A percentile compares a stretch with the other conserved stretches of the same genome.
Conservation (phyloP, 2,888 invertebrate genomes). For the Cactoblastis cactorum region DNA sequence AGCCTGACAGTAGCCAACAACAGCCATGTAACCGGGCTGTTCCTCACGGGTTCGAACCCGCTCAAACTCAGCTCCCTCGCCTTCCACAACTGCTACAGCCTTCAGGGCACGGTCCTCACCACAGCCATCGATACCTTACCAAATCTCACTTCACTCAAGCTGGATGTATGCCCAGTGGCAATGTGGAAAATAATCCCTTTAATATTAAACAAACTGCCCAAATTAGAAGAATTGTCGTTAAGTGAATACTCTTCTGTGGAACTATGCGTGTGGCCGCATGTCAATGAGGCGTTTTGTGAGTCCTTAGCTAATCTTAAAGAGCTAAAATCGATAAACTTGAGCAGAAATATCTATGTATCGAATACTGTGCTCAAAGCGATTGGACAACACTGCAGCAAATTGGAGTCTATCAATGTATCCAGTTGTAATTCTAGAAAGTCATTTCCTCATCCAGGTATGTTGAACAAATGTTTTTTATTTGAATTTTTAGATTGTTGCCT, state of each 20-base stretch:
- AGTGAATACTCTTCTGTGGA: slow-evolving; percentile 56
- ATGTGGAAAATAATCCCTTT: slow-evolving; percentile 63
- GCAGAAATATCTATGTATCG: slow-evolving; percentile 66
- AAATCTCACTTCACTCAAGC: slow-evolving; percentile 46
- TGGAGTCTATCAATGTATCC: slow-evolving; percentile 67
- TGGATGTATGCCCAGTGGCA: slow-evolving; percentile 56
- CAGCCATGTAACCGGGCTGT: slow-evolving; percentile 63
- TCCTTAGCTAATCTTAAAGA: slow-evolving; percentile 58
- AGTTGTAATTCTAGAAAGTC: slow-evolving; percentile 55
- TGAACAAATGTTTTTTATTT: too few relatives aligned
- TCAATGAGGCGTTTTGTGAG: slow-evolving; percentile 53
- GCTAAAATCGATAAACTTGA: slow-evolving; percentile 64
- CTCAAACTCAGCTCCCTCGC: slow-evolving; percentile 46
- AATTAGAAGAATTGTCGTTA: slow-evolving; percentile 56
- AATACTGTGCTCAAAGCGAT: slow-evolving; percentile 74
- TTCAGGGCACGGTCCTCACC: slow-evolving; percentile 59
- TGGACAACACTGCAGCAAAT: slow-evolving; percentile 60
- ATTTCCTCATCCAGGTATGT: slow-evolving; percentile 43
- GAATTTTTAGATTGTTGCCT: background rate
- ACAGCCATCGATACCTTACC: slow-evolving; percentile 52
- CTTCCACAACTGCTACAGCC: slow-evolving; percentile 66
- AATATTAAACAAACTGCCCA: slow-evolving; percentile 54
- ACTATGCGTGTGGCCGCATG: slow-evolving; percentile 31
- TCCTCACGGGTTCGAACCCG: slow-evolving; percentile 52
- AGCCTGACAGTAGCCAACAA: slow-evolving; percentile 58